Evolutionary conservation across 2,797 vertebrate species (phyloP), one percentile per base, ranked within the genome.

Genomic region (Pangasius sanitwongsei): DNA sequence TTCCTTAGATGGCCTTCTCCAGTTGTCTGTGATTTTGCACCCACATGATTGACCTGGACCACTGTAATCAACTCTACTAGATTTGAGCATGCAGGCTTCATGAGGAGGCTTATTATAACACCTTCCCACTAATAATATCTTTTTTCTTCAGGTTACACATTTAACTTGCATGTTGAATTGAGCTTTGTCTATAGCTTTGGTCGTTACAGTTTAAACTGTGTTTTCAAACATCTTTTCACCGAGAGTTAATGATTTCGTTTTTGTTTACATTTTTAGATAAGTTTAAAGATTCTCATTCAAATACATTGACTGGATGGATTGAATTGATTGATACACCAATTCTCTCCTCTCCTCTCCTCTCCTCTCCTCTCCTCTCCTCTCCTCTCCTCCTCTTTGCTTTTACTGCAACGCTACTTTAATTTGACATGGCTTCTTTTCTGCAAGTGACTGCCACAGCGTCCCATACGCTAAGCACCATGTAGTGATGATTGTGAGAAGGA

Each of bases 1-100:
- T 90, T 92, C 83, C 88, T 91, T 78, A 90, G 89, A 91, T 92
- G 88, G 87, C 77, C 70, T 85, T 86, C 77, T 83, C 61, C 89
- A 84, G 87, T 90, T 86, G 80, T 85, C 80, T 63, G 48, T 82
- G 83, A 88, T 89, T 90, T 90, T 89, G 81, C 75, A 89, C 86
- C 77, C 69, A 88, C 86, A 88, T 90, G 90, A 91, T 90, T 91
- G 90, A 89, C 88, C 87, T 37, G 84, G 85, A 86, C 85, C 69
- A 69, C 61, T 87, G 89, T 86, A 89, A 91, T 90, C 89, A 88
- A 87, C 86, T 80, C 15, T 37, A 41, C 50, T 77, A 61, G 78
- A 84, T 87, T 65, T 53, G 55, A 48, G 53, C 59, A 87, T 75
- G 61, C 77, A 34, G 61, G 23, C 75, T 8, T 87, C 77, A 83